phyloP scores from a whole-genome alignment of 2,888 invertebrate species.

The Hypena proboscidalis region DNA sequence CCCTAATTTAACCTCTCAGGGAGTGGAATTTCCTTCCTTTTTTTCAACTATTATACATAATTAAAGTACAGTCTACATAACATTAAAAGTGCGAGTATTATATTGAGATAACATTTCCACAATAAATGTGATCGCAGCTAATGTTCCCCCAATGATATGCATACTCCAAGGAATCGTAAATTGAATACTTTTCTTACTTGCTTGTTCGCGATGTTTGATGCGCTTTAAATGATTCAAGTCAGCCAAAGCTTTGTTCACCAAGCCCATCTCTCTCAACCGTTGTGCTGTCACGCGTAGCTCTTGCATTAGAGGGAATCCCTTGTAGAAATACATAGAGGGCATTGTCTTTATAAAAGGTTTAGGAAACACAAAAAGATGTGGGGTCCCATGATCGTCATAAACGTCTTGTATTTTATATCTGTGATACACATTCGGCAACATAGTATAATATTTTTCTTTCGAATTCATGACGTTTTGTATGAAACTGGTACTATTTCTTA shows the following conservation, averaged over 20 bases:
- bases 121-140: no score
- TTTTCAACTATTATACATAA: no score
- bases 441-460: conserved; percentile 5
- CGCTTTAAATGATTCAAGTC: conserved; percentile 40
- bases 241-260: conserved; percentile 38
- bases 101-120: no score
- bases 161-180: no score
- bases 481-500: neutral
- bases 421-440: conserved; percentile 2
- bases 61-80: no score
- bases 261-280: conserved; percentile 56
- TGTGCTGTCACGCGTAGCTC: conserved; percentile 43
- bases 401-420: conserved; percentile 6
- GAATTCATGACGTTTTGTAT: conserved; percentile 11
- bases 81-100: no score
- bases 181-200: no score
- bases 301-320: conserved; percentile 59
- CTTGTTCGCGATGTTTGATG: no score
- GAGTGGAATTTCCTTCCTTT: no score
- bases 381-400: conserved; percentile 16
- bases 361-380: conserved; percentile 27
- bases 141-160: no score
- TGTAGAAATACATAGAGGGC: conserved; percentile 59
- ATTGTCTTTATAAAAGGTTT: conserved; percentile 52
- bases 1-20: no score